phyloP scores from a whole-genome alignment of 2,888 invertebrate species.

The Hypselothyrea guttata region DNA sequence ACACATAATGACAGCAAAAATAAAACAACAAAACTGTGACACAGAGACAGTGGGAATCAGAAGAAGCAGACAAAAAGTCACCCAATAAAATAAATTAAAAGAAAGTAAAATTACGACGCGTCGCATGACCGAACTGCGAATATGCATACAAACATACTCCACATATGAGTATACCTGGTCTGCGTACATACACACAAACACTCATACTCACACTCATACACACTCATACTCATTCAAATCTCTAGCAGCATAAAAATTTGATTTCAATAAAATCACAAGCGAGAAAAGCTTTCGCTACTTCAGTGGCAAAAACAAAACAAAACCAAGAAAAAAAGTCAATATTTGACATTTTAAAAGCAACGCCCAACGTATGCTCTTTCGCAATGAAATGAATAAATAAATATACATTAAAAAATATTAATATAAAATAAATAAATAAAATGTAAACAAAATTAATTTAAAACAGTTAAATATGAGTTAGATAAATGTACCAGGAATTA shows the following conservation, averaged over 20 bases:
- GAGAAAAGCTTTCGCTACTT: constrained; percentile 76
- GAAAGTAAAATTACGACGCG: constrained; percentile 71
- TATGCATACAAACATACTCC: constrained; percentile 1
- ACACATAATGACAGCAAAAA: constrained; percentile 15
- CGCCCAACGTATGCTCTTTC: constrained; percentile 15
- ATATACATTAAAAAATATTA: too few species aligned
- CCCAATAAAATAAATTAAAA: constrained; percentile 66
- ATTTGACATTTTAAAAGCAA: background rate
- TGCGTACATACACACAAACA: background rate
- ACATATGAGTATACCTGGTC: background rate
- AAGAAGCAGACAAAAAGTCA: constrained; percentile 17
- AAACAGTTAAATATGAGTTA: too few species aligned
- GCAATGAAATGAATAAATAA: background rate
- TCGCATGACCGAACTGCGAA: constrained; percentile 44
- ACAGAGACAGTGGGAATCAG: constrained; percentile 13
- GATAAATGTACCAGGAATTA: too few species aligned
- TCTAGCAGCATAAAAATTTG: constrained; percentile 25
- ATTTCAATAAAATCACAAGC: constrained; percentile 67
- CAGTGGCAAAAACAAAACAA: constrained; percentile 59
- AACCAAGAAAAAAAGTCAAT: constrained; percentile 22
- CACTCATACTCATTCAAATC: constrained; percentile 1
- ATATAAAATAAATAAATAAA: too few species aligned
- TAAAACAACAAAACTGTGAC: constrained; percentile 16
- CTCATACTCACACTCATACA: background rate
- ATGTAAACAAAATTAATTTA: too few species aligned